These are phyloP conservation scores for Homarus gammarus DNA, from an alignment of 2,888 invertebrate genomes.

Conservation along the genomic window DNA sequence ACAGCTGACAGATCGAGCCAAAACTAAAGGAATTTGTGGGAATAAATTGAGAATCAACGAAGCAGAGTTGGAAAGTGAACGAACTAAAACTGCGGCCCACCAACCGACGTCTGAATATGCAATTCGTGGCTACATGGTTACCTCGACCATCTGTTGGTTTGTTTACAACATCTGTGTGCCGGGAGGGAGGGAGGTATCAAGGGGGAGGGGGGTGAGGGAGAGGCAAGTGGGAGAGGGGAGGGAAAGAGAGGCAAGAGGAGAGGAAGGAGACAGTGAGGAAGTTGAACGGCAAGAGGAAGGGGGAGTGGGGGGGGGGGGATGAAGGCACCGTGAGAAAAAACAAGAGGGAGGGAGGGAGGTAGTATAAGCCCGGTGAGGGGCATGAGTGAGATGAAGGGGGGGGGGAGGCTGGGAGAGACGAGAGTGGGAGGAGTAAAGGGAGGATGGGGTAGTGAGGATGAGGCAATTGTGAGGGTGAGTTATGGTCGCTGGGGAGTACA, in stretches of 20 bases:
- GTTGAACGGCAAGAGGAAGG: too few species aligned
- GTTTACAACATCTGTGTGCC: slow-evolving; percentile 27
- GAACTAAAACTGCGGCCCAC: neutral
- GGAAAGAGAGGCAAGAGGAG: neutral
- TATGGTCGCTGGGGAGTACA: neutral
- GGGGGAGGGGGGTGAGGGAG: neutral
- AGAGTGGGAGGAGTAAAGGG: too few species aligned
- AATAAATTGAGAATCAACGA: too few species aligned
- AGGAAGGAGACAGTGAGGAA: neutral
- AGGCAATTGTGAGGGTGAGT: slow-evolving; percentile 28
- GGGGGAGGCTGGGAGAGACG: too few species aligned
- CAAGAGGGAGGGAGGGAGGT: too few species aligned
- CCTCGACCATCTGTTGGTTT: slow-evolving; percentile 21
- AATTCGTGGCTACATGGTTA: slow-evolving; percentile 27
- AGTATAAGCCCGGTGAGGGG: too few species aligned
- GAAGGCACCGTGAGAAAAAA: too few species aligned
- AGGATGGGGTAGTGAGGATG: slow-evolving; percentile 17
- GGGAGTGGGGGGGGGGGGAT: neutral
- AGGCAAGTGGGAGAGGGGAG: neutral
- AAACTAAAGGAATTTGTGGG: too few species aligned
- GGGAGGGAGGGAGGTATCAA: neutral
- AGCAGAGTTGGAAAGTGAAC: neutral
- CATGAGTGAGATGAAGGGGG: too few species aligned
- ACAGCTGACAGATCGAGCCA: too few species aligned
- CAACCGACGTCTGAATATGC: slow-evolving; percentile 17